Base-by-base conservation (phyloP, 2,113 vertebrate species). In the Aegotheles bennettii region DNA sequence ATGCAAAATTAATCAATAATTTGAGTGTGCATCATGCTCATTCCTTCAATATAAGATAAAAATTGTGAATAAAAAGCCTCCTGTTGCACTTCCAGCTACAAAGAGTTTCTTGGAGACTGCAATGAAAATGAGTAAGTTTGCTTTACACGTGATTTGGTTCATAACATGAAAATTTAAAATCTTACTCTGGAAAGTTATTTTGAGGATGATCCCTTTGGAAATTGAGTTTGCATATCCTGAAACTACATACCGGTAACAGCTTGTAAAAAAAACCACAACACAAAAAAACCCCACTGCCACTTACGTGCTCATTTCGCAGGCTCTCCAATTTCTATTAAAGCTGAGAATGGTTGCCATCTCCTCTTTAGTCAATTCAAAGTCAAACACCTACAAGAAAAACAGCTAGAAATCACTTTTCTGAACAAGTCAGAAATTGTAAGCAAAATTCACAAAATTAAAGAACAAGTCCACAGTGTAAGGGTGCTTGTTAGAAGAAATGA, bases 271-370 rank as follows among this genome's bases (percentile, higher is more conserved):
- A 29, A 12, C 25, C 26, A 35, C 36, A 51, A 31, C 70, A 47
- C 40, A 25, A 69, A 26, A 28, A 28, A 28, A 20, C 11, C 23
- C 6, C 24, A 60, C 25, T 63, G 18, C 8, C 24, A 94, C 98
- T 98, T 96, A 99, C 99, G 88, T 94, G 3, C 61, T 54, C 97
- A 99, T 96, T 61, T 97, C 95, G 89, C 98, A 99, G 71, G 47
- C 98, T 90, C 99, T 98, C 98, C 98, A 99, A 97, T 98, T 98
- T 93, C 97, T 98, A 65, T 99, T 98, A 80, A 98, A 99, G 73
- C 97, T 97, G 16, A 98, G 94, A 48, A 99, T 98, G 16, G 98
- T 98, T 82, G 98, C 96, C 97, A 99, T 98, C 24, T 99, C 99
- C 20, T 98, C 98, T 7, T 97, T 97, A 45, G 92, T 98, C 60